Evolutionary conservation across 2,888 invertebrate genomes (phyloP), one percentile per base, ranked within the genome.

Genomic region (Nomada fabriciana): DNA sequence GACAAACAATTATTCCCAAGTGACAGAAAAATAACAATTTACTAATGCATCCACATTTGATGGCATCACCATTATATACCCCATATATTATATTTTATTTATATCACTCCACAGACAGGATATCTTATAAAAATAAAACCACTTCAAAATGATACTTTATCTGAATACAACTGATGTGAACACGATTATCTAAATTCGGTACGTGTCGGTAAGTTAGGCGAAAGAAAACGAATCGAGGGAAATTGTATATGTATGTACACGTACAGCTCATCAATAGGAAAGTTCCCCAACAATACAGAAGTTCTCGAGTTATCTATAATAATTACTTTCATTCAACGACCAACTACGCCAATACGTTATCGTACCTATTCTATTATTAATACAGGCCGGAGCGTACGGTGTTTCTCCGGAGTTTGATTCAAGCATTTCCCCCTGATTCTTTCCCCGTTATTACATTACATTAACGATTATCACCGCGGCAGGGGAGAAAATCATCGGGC

Each of bases 401-500:
- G 61, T 71, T 71, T 82, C 70, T 77, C 61, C 71, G 74, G 69
- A 67, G 67, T 61, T 77, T 77, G 77, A 82, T 82, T 83, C 72
- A 71, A 63, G 47, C 71, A 67, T 15, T 83, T 77, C 83, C 67
- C 77, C 78, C 77, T 74, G 83, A 82, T 71, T 83, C 71, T 82
- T 82, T 76, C 77, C 78, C 73, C 52, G 78, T 74, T 82, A 71
- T 71, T 82, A 72, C 82, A 82, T 82, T 83, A 68, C 77, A 83
- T 75, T 74, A 77, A 83, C 83, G 83, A 83, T 83, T 74, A 78
- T 71, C 74, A 29, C 55, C 18, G 29, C 11, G 63, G 25, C 59
- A 74, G 68, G 83, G 83, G 83, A 72, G 83, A 83, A 74, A 83
- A 75, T 71, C 77, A 83, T 74, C 67, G 70, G 74, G 83, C 77